These are phyloP conservation scores for Cecidostiba fungosa DNA, from an alignment of 2,888 invertebrate genomes.

Conservation along the genomic window DNA sequence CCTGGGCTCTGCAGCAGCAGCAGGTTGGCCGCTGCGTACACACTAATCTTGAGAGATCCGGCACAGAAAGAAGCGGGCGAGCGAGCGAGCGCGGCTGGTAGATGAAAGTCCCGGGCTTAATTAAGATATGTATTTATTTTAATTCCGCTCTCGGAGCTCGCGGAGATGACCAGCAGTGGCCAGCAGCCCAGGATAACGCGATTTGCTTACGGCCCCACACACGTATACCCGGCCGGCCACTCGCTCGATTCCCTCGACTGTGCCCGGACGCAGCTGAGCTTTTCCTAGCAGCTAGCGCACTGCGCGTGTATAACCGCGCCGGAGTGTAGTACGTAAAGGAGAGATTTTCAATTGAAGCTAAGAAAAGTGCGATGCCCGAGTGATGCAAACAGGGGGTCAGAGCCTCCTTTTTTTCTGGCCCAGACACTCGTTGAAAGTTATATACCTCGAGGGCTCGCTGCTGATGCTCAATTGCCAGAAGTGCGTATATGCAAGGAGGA, in stretches of 20 bases:
- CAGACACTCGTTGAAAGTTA: constrained; percentile 64
- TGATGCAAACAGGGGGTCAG: constrained; percentile 71
- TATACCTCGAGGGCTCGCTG: constrained; percentile 53
- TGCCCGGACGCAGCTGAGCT: constrained; percentile 15
- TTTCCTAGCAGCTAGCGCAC: not conserved
- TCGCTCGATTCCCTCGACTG: constrained; percentile 44
- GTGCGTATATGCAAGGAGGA: constrained; percentile 37
- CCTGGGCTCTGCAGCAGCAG: constrained; percentile 30
- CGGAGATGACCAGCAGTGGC: constrained; percentile 72
- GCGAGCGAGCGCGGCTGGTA: constrained; percentile 69
- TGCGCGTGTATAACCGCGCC: not conserved
- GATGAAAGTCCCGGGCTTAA: constrained; percentile 75
- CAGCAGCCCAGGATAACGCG: constrained; percentile 71
- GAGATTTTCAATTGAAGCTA: constrained; percentile 77
- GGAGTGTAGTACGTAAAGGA: constrained; percentile 60
- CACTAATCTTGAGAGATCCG: constrained; percentile 63
- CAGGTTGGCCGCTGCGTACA: constrained; percentile 9
- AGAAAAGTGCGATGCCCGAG: constrained; percentile 69
- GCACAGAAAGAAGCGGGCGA: constrained; percentile 38
- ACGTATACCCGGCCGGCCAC: constrained; percentile 66
- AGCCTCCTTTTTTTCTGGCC: constrained; percentile 61
- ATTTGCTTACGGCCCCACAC: constrained; percentile 77
- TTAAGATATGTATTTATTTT: constrained; percentile 80
- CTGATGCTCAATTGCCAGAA: constrained; percentile 62
- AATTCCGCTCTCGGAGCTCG: constrained; percentile 74